These are phyloP conservation scores for Allacma fusca DNA, from an alignment of 2,888 invertebrate species.

Conservation along the genomic window DNA sequence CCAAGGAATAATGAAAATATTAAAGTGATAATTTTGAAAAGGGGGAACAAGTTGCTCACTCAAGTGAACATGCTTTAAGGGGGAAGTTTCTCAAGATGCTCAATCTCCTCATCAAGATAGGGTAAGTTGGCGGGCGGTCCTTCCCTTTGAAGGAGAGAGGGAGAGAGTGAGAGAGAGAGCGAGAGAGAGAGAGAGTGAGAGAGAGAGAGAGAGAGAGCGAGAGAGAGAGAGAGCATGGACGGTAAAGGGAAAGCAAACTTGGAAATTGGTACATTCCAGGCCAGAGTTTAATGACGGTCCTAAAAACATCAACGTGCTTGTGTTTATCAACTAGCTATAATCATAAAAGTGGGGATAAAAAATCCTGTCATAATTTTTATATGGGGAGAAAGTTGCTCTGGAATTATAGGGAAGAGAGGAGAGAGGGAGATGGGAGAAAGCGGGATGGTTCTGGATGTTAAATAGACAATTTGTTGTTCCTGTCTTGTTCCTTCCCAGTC, in stretches of 20 bases:
- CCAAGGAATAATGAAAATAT: background rate
- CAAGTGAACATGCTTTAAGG: too few species aligned
- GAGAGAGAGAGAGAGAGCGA: background rate
- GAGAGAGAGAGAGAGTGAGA: background rate
- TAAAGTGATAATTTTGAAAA: background rate
- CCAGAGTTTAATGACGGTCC: too few species aligned
- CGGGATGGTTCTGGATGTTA: background rate
- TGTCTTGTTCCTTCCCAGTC: background rate
- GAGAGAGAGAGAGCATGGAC: background rate
- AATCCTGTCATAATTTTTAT: too few species aligned
- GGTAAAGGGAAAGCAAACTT: background rate
- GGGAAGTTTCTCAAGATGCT: too few species aligned
- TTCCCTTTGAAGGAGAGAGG: too few species aligned
- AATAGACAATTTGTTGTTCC: conserved; percentile 4
- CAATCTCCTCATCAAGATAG: too few species aligned
- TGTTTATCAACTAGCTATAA: too few species aligned
- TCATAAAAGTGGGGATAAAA: too few species aligned
- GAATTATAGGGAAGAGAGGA: background rate
- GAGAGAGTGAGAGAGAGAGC: background rate
- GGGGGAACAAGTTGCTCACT: too few species aligned
- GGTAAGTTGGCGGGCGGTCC: too few species aligned
- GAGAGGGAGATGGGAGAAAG: background rate
- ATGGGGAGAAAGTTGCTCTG: too few species aligned
- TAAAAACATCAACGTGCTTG: too few species aligned
- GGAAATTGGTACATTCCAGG: background rate